phyloP scores from a whole-genome alignment of 2,113 vertebrate species.

The Gulo gulo region DNA sequence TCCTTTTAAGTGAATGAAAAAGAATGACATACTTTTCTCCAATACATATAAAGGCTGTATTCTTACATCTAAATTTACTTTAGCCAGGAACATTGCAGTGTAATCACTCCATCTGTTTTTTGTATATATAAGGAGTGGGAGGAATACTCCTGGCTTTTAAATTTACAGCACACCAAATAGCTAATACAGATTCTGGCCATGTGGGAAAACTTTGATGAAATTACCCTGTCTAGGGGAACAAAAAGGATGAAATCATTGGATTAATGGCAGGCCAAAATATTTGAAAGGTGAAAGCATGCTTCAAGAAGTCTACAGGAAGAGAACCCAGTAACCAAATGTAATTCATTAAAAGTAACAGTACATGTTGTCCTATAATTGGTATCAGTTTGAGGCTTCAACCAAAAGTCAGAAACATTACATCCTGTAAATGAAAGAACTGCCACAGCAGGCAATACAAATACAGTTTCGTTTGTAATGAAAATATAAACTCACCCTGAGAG shows the following conservation, averaged over 20 bases:
- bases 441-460: background rate
- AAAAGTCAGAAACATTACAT: background rate
- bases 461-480: background rate
- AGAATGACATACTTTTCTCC: constrained; percentile 46
- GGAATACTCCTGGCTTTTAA: constrained; percentile 32
- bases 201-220: constrained; percentile 50
- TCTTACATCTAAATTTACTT: constrained; percentile 58
- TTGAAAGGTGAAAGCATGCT: constrained; percentile 35
- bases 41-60: background rate
- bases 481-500: background rate
- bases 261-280: constrained; percentile 49
- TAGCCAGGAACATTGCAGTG: background rate
- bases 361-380: background rate
- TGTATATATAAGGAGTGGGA: background rate
- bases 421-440: background rate
- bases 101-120: constrained; percentile 37
- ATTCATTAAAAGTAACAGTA: constrained; percentile 6
- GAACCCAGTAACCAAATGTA: background rate
- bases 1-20: constrained; percentile 54
- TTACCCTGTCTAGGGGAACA: constrained; percentile 6
- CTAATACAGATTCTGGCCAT: constrained; percentile 46
- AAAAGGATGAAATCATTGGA: background rate
- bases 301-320: background rate
- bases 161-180: background rate
- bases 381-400: background rate